Percentiles rank a stretch among this genome's conserved stretches.
These are phyloP conservation scores for Timandra comae DNA, from an alignment of 2,888 invertebrate genomes.

Conservation along the genomic window DNA sequence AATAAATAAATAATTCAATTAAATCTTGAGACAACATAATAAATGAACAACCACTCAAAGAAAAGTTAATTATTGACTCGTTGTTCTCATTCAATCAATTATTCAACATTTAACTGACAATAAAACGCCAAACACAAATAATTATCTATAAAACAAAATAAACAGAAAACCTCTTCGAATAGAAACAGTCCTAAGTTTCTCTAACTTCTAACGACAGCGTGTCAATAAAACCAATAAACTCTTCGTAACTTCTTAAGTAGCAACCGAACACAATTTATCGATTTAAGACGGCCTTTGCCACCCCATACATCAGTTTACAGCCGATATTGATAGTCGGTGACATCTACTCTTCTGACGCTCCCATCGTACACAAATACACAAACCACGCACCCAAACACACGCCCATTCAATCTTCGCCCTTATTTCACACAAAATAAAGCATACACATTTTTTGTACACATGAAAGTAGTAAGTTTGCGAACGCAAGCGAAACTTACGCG, in stretches of 20 bases:
- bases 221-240: conserved; percentile 69
- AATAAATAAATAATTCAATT: too few relatives aligned
- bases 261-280: conserved; percentile 64
- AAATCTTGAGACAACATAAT: too few relatives aligned
- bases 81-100: too few relatives aligned
- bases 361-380: conserved; percentile 28
- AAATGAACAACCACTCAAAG: too few relatives aligned
- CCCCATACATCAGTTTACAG: conserved; percentile 68
- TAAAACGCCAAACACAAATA: not conserved
- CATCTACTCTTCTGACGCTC: conserved; percentile 52
- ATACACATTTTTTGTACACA: conserved; percentile 2
- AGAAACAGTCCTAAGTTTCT: conserved; percentile 7
- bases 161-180: conserved; percentile 1
- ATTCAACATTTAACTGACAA: too few relatives aligned
- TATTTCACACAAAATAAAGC: conserved; percentile 23
- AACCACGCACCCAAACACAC: conserved; percentile 11
- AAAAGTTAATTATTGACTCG: not conserved
- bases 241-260: conserved; percentile 63
- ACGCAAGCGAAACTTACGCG: conserved; percentile 45
- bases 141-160: conserved; percentile 3
- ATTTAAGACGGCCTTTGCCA: conserved; percentile 64
- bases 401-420: conserved; percentile 19
- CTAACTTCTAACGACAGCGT: conserved; percentile 44
- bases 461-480: conserved; percentile 26
- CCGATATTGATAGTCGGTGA: conserved; percentile 72